phyloP scores from a whole-genome alignment of 2,888 invertebrate species.

The Acanthopleura granulata region DNA sequence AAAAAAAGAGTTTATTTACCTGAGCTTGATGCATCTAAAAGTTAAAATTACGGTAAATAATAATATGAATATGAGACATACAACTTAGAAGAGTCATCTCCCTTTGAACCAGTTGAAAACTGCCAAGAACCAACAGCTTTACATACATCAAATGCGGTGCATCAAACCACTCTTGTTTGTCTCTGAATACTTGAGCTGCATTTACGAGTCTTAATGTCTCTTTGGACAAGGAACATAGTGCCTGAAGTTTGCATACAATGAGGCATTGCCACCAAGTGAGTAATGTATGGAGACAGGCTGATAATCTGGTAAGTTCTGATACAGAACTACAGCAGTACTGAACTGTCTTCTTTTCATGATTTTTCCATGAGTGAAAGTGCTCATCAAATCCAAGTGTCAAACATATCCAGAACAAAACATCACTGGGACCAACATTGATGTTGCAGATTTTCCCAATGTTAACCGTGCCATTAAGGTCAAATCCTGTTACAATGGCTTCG shows the following conservation, averaged over 20 bases:
- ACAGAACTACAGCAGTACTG: background rate
- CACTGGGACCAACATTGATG: background rate
- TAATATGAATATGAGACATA: too few relatives aligned
- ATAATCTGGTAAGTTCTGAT: background rate
- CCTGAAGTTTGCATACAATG: background rate
- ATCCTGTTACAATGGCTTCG: background rate
- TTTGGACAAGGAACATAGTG: background rate
- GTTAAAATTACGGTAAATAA: too few relatives aligned
- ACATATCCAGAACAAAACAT: background rate
- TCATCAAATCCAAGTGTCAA: slow-evolving; percentile 13
- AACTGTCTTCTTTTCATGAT: background rate
- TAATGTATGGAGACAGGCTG: background rate
- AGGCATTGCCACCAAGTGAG: background rate
- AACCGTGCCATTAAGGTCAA: background rate
- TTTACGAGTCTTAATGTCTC: background rate
- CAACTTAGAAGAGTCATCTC: too few relatives aligned
- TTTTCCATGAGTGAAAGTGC: slow-evolving; percentile 1
- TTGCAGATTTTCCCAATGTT: slow-evolving; percentile 6
- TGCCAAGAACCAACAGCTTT: too few relatives aligned
- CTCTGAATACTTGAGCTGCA: too few relatives aligned
- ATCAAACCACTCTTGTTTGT: too few relatives aligned
- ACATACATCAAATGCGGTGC: too few relatives aligned
- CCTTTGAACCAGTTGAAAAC: too few relatives aligned
- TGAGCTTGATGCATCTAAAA: too few relatives aligned
- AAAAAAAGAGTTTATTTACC: too few relatives aligned